Conservation (phyloP, 1,140 invertebrate species). For the Dolichoris vasculosae region DNA sequence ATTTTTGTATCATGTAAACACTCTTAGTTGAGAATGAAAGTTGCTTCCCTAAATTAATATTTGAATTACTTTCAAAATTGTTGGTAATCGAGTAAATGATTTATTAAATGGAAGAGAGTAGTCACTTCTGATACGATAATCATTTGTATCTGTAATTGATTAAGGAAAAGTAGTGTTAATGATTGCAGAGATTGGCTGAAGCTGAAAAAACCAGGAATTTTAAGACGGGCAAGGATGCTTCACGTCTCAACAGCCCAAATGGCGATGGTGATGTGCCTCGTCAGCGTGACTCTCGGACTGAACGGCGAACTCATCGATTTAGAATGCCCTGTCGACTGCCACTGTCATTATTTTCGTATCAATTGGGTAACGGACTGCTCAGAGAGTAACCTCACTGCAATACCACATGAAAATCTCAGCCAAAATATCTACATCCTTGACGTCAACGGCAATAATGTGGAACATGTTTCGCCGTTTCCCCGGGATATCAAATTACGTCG, state of each 20-base stretch:
- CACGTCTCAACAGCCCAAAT: background rate
- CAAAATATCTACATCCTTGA: constrained; percentile 82
- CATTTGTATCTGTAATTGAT: background rate
- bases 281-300: constrained; percentile 61
- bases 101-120: too few relatives aligned
- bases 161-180: background rate
- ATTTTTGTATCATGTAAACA: too few relatives aligned
- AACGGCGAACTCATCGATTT: constrained; percentile 79
- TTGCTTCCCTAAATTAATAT: too few relatives aligned
- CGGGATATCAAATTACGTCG: constrained; percentile 80
- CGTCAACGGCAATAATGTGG: constrained; percentile 82
- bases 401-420: constrained; percentile 81
- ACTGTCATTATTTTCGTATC: constrained; percentile 84
- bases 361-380: constrained; percentile 87
- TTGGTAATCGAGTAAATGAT: too few relatives aligned
- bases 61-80: too few relatives aligned
- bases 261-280: constrained; percentile 54
- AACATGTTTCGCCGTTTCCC: constrained; percentile 77
- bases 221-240: constrained; percentile 27
- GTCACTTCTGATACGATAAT: too few relatives aligned
- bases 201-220: background rate
- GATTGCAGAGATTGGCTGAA: background rate
- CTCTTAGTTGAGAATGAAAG: too few relatives aligned
- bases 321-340: constrained; percentile 83
- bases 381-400: constrained; percentile 82